These are phyloP conservation scores for Pipistrellus pygmaeus DNA, from an alignment of 2,797 vertebrate genomes.

Conservation along the genomic window DNA sequence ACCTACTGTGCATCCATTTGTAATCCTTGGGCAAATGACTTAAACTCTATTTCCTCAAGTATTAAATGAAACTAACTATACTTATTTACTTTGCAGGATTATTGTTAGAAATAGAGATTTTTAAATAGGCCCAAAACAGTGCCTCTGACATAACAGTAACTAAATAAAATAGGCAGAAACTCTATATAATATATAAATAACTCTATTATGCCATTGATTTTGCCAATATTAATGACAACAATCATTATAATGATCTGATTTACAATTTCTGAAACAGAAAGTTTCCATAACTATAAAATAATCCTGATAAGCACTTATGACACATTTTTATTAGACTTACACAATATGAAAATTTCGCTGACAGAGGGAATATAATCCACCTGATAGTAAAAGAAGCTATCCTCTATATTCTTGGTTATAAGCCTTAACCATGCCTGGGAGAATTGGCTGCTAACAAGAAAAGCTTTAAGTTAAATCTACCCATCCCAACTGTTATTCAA, in stretches of 20 bases:
- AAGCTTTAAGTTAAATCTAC: background rate
- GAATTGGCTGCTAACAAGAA: constrained; percentile 16
- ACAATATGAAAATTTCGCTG: background rate
- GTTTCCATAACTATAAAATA: background rate
- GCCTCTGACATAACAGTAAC: background rate
- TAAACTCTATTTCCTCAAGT: background rate
- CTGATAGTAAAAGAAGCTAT: background rate
- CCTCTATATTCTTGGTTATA: constrained; percentile 21
- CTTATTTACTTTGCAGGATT: background rate
- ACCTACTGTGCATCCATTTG: background rate
- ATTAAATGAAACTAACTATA: background rate
- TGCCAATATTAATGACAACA: background rate
- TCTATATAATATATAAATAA: background rate
- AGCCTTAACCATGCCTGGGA: background rate
- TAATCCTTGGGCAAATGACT: background rate
- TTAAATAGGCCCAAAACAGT: background rate
- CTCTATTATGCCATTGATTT: background rate
- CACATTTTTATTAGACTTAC: background rate
- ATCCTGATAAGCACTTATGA: background rate
- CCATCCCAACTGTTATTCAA: background rate
- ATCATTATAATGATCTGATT: background rate
- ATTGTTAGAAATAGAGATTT: constrained; percentile 1
- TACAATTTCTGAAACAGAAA: constrained; percentile 4
- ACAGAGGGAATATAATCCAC: background rate
- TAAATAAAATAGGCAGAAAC: constrained; percentile 15